A percentile compares a stretch with the other conserved stretches of the same genome.
These are phyloP conservation scores for Promerops cafer DNA, from an alignment of 2,113 vertebrate species.

Conservation along the genomic window DNA sequence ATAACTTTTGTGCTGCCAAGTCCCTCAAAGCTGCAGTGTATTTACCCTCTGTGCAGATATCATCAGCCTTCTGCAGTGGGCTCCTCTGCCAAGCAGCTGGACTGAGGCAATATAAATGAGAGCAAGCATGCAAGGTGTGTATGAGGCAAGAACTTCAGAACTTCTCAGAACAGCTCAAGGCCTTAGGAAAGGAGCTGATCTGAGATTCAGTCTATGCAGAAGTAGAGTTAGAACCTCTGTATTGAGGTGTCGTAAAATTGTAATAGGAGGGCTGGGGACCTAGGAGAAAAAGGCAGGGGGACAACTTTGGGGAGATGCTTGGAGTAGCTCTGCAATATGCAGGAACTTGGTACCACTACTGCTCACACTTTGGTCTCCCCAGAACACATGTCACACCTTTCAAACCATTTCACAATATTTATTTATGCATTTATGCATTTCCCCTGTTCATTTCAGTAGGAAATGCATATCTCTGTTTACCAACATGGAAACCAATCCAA, in stretches of 20 bases:
- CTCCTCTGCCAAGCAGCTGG: not conserved
- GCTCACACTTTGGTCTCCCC: not conserved
- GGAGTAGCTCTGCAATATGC: not conserved
- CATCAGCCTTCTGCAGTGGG: not conserved
- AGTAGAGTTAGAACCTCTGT: not conserved
- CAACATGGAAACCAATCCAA: not conserved
- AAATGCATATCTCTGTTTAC: not conserved
- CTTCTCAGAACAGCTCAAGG: not conserved
- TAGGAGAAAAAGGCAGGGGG: not conserved
- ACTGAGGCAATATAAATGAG: rapidly evolving
- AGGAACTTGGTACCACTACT: not conserved
- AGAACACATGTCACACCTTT: rapidly evolving
- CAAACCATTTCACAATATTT: not conserved
- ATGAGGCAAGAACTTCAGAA: not conserved
- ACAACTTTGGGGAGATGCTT: rapidly evolving
- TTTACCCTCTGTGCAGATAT: not conserved
- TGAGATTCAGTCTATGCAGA: not conserved
- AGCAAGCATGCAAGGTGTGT: rapidly evolving
- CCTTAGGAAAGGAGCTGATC: not conserved
- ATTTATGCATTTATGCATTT: too few relatives aligned
- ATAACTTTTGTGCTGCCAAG: not conserved
- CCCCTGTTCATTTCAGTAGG: rapidly evolving
- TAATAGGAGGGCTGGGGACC: not conserved
- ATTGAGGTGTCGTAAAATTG: rapidly evolving
- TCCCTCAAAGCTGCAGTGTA: not conserved